These are phyloP conservation scores for Tokudaia muenninki DNA, from an alignment of 2,797 vertebrate species.

Conservation along the genomic window DNA sequence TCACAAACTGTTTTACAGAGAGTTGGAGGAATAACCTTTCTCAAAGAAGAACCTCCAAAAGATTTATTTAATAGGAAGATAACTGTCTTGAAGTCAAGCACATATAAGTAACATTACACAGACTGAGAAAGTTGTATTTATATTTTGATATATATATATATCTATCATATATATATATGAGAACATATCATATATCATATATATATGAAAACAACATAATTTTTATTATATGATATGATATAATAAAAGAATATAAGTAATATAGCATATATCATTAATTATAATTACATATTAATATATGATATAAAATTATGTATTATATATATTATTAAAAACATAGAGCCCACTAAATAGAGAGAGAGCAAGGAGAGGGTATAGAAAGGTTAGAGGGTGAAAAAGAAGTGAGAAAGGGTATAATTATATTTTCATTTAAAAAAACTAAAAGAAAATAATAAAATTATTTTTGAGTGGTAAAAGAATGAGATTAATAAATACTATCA, in stretches of 20 bases:
- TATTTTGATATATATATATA: neutral
- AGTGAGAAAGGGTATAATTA: neutral
- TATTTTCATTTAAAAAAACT: neutral
- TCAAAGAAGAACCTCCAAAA: neutral
- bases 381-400: neutral
- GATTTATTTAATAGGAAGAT: neutral
- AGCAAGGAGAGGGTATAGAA: neutral
- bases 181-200: too few relatives aligned
- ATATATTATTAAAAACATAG: neutral
- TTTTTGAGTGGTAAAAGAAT: neutral
- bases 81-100: too few relatives aligned
- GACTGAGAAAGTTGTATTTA: rapidly evolving
- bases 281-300: neutral
- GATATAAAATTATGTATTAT: neutral
- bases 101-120: neutral
- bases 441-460: neutral
- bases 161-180: neutral
- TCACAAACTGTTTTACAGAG: too few relatives aligned
- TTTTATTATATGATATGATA: neutral
- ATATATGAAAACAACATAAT: neutral
- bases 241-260: neutral
- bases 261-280: neutral
- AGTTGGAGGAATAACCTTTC: neutral
- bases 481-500: neutral
- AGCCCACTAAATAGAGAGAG: neutral